Percentiles rank a stretch among this genome's conserved stretches.
Evolutionary conservation across 1,140 invertebrate genomes (phyloP).

Genomic region (Drosophila cardini): DNA sequence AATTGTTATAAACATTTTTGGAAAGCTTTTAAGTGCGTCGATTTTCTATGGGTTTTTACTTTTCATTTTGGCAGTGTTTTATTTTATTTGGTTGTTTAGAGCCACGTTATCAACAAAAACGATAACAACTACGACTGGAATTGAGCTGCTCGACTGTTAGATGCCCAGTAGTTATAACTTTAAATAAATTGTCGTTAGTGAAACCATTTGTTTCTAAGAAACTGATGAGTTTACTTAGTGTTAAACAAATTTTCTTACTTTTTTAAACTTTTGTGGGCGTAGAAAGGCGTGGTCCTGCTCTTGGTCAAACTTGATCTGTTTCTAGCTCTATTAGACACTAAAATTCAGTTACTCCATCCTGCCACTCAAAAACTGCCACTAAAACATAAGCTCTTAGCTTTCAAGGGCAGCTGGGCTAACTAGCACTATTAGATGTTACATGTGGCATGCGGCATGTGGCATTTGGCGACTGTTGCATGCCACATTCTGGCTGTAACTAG

Average conservation of each 20-base stretch:
- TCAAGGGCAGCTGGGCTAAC: neutral
- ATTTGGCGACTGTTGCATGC: conserved; percentile 11
- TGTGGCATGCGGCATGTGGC: neutral
- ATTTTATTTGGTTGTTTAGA: neutral
- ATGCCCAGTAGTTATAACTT: neutral
- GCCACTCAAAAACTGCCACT: no score
- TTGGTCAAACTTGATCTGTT: no score
- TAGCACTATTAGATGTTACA: neutral
- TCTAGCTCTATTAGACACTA: no score
- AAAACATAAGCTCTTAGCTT: neutral
- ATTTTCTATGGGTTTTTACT: conserved; percentile 3
- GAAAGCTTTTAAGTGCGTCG: conserved; percentile 11
- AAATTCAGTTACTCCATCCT: no score
- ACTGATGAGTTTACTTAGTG: no score
- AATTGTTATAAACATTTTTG: conserved; percentile 14
- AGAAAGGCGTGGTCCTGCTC: neutral
- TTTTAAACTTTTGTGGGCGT: no score
- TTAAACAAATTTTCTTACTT: no score
- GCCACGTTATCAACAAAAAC: neutral
- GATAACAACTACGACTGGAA: neutral
- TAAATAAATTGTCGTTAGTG: no score
- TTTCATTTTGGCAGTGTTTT: neutral
- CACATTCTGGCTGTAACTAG: conserved; percentile 11
- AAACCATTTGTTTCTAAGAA: no score
- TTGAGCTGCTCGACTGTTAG: neutral